phyloP scores from a whole-genome alignment of 2,113 vertebrate species.

The Pleuronectes platessa region DNA sequence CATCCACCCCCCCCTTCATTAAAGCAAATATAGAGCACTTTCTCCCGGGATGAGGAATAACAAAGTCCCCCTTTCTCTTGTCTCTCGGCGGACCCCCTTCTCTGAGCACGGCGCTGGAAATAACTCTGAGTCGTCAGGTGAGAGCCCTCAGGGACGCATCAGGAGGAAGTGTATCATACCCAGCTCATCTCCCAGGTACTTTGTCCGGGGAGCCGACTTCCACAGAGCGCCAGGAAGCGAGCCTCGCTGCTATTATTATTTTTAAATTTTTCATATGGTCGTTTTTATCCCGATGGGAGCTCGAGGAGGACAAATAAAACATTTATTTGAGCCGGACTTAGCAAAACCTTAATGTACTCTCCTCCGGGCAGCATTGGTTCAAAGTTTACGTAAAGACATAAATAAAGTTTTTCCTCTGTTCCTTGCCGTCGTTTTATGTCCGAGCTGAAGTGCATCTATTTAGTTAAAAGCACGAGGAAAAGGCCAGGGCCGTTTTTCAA shows the following conservation, averaged over 20 bases:
- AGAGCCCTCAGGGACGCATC: conserved; percentile 62
- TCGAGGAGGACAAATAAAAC: conserved; percentile 37
- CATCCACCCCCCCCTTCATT: conserved; percentile 39
- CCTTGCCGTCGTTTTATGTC: conserved; percentile 62
- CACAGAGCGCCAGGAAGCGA: conserved; percentile 14
- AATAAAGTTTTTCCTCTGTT: conserved; percentile 76
- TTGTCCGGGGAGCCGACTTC: conserved; percentile 40
- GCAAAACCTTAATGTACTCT: conserved; percentile 44
- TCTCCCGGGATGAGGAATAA: conserved; percentile 52
- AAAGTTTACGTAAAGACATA: conserved; percentile 80
- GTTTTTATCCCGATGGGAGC: conserved; percentile 28
- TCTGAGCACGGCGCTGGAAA: conserved; percentile 61
- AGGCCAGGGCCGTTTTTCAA: conserved; percentile 79
- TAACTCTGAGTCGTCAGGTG: conserved; percentile 72
- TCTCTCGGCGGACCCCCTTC: conserved; percentile 60
- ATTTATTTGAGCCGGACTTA: conserved; percentile 51
- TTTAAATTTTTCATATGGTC: conserved; percentile 19
- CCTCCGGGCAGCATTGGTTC: conserved; percentile 53
- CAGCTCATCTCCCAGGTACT: conserved; percentile 54
- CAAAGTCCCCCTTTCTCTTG: conserved; percentile 22
- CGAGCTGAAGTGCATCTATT: conserved; percentile 73
- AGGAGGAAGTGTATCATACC: conserved; percentile 51
- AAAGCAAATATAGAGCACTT: conserved; percentile 62
- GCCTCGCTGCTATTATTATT: conserved; percentile 29
- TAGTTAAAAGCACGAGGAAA: conserved; percentile 81